A percentile compares a stretch with the other conserved stretches of the same genome.
These are phyloP conservation scores for Chymomyza procnemis DNA, from an alignment of 2,888 invertebrate species.

Conservation along the genomic window DNA sequence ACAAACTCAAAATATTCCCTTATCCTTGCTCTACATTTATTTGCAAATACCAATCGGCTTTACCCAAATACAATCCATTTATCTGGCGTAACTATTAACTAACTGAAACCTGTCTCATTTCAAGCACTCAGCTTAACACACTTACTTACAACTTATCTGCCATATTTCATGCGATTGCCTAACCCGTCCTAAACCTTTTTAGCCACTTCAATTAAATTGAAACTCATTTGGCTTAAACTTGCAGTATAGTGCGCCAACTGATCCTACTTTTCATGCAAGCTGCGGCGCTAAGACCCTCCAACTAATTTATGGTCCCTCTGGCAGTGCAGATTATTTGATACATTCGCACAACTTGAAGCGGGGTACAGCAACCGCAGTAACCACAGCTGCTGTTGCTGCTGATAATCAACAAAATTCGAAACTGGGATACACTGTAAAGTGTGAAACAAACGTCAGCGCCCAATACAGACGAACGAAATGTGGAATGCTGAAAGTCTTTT, in stretches of 20 bases:
- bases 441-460: too few relatives aligned
- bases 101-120: too few relatives aligned
- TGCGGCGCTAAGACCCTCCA: neutral
- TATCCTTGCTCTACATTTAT: neutral
- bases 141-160: neutral
- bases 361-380: neutral
- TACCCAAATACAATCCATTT: neutral
- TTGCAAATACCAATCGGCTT: neutral
- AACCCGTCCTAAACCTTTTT: conserved; percentile 44
- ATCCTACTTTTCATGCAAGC: neutral
- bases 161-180: conserved; percentile 11
- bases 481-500: too few relatives aligned
- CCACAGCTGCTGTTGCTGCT: neutral
- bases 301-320: conserved; percentile 1
- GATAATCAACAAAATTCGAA: too few relatives aligned
- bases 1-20: neutral
- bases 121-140: neutral
- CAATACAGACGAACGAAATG: too few relatives aligned
- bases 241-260: neutral
- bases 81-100: neutral
- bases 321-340: conserved; percentile 41
- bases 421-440: too few relatives aligned
- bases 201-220: conserved; percentile 59
- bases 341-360: neutral
- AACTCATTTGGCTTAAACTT: conserved; percentile 45